phyloP scores from a whole-genome alignment of 1,140 invertebrate species.

The Coboldia fuscipes region DNA sequence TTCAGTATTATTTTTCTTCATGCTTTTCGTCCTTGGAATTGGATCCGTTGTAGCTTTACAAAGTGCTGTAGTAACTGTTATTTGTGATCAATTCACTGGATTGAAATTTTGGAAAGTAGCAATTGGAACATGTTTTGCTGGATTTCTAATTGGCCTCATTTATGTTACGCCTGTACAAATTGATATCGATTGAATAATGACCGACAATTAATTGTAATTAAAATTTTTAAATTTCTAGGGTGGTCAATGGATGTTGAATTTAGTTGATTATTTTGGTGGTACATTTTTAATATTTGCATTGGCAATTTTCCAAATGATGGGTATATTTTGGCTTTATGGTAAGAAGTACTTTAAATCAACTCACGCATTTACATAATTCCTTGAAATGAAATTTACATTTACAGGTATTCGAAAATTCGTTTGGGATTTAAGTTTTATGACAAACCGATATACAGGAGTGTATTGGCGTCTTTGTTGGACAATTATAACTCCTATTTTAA shows the following conservation, averaged over 20 bases:
- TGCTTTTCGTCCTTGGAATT: slow-evolving; percentile 60
- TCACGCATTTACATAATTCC: neutral
- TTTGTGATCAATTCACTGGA: slow-evolving; percentile 45
- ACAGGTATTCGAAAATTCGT: slow-evolving; percentile 44
- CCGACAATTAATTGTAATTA: neutral
- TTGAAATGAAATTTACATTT: slow-evolving; percentile 4
- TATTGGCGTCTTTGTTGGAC: slow-evolving; percentile 71
- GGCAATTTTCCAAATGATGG: slow-evolving; percentile 40
- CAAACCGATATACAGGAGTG: slow-evolving; percentile 37
- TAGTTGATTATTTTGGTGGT: slow-evolving; percentile 62
- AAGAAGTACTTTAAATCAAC: slow-evolving; percentile 10
- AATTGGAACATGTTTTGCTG: slow-evolving; percentile 27
- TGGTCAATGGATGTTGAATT: slow-evolving; percentile 55
- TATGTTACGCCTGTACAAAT: slow-evolving; percentile 54
- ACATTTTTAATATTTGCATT: slow-evolving; percentile 50
- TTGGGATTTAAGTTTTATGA: slow-evolving; percentile 58
- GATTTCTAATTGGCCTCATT: slow-evolving; percentile 46
- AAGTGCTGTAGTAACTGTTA: slow-evolving; percentile 38
- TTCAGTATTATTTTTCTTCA: slow-evolving; percentile 75
- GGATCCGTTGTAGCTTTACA: slow-evolving; percentile 50
- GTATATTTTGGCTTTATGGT: slow-evolving; percentile 56
- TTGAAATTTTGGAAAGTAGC: slow-evolving; percentile 40
- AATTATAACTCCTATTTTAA: slow-evolving; percentile 43
- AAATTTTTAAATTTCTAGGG: slow-evolving; percentile 32
- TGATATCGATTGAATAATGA: slow-evolving; percentile 4